phyloP scores from a whole-genome alignment of 2,113 vertebrate species.

The Phyllopteryx taeniolatus region DNA sequence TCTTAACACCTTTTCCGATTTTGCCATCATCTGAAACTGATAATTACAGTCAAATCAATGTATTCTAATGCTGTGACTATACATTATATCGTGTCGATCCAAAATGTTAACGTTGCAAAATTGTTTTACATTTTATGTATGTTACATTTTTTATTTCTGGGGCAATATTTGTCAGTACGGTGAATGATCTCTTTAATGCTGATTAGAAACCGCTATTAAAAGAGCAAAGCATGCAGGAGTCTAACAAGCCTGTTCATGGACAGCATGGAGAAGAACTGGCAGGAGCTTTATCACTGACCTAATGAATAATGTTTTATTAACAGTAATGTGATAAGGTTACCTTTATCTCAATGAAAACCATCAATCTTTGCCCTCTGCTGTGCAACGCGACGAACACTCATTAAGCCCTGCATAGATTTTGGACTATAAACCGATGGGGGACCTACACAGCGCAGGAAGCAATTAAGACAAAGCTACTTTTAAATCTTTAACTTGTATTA shows the following conservation, averaged over 20 bases:
- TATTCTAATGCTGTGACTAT: neutral
- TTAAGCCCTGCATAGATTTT: constrained; percentile 41
- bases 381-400: constrained; percentile 48
- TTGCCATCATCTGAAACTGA: too few relatives aligned
- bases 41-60: too few relatives aligned
- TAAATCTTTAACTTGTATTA: neutral
- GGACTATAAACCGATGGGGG: constrained; percentile 8
- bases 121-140: neutral
- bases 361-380: constrained; percentile 58
- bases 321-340: constrained; percentile 68
- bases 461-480: neutral
- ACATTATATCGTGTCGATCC: neutral
- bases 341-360: constrained; percentile 62
- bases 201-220: neutral
- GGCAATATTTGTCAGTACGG: neutral
- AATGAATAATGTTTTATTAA: constrained; percentile 77
- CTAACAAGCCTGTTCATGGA: constrained; percentile 2
- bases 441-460: constrained; percentile 10
- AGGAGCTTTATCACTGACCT: constrained; percentile 64
- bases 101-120: neutral
- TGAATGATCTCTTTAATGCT: neutral
- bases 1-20: too few relatives aligned
- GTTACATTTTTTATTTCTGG: neutral
- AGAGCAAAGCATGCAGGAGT: neutral
- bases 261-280: constrained; percentile 35